A percentile compares a stretch with the other conserved stretches of the same genome.
phyloP scores from a whole-genome alignment of 1,140 invertebrate genomes.

The Panonychus citri region DNA sequence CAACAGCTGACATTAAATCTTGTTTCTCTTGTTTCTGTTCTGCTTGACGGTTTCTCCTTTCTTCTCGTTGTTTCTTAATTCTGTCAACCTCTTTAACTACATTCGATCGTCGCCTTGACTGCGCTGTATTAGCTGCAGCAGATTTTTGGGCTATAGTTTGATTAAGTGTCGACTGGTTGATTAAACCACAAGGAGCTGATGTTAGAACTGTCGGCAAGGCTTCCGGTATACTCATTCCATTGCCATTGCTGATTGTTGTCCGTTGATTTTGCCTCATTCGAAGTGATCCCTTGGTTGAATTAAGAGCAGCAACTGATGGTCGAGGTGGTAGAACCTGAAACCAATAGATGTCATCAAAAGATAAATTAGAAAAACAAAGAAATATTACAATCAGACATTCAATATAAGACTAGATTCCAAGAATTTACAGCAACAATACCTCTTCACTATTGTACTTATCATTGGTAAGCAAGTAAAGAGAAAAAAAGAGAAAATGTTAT shows the following conservation, averaged over 20 bases:
- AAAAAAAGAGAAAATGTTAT: background rate
- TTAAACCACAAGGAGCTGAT: background rate
- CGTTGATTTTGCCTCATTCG: slow-evolving; percentile 4
- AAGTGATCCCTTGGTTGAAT: slow-evolving; percentile 9
- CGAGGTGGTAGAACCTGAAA: background rate
- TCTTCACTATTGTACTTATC: background rate
- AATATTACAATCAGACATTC: background rate
- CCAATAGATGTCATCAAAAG: background rate
- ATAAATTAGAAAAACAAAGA: background rate
- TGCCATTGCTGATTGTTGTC: slow-evolving; percentile 6
- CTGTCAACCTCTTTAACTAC: slow-evolving; percentile 90
- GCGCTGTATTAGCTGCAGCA: background rate
- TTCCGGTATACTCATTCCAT: background rate
- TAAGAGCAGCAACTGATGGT: background rate
- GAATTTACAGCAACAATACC: too few relatives aligned
- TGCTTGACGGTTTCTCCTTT: slow-evolving; percentile 65
- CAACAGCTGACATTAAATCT: slow-evolving; percentile 54
- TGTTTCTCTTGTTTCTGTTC: slow-evolving; percentile 77
- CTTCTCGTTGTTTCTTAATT: slow-evolving; percentile 83
- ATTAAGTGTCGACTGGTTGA: background rate
- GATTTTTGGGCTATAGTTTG: background rate
- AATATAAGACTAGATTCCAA: too few relatives aligned
- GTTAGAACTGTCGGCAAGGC: slow-evolving; percentile 1
- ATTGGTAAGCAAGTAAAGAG: background rate
- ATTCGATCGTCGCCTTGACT: slow-evolving; percentile 36